A percentile compares a stretch with the other conserved stretches of the same genome.
Evolutionary conservation across 1,140 invertebrate genomes (phyloP).

Genomic region (Mamestra configurata): DNA sequence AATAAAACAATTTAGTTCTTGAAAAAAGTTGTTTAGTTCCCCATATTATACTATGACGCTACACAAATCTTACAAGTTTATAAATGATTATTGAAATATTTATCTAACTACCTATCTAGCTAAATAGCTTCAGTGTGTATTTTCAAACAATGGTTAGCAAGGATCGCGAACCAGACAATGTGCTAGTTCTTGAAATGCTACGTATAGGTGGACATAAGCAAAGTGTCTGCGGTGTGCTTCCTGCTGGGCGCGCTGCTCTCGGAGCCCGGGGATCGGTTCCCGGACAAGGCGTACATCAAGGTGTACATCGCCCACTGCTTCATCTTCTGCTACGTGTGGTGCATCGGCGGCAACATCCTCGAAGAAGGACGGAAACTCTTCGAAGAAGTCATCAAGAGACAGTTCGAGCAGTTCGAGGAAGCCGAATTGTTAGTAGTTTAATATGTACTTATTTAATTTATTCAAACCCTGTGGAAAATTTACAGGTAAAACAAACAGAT

Average conservation of each 20-base stretch:
- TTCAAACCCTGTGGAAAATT: too few relatives aligned
- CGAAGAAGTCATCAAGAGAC: constrained; percentile 90
- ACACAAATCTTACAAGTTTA: too few relatives aligned
- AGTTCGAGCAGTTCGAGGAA: constrained; percentile 91
- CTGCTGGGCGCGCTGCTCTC: constrained; percentile 91
- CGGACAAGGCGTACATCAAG: constrained; percentile 89
- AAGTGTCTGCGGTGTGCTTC: constrained; percentile 92
- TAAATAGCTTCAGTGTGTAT: too few relatives aligned
- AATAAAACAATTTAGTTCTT: too few relatives aligned
- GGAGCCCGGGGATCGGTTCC: constrained; percentile 85
- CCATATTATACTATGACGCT: too few relatives aligned
- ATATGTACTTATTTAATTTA: too few relatives aligned
- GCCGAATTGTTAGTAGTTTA: constrained; percentile 83
- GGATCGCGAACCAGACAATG: background rate
- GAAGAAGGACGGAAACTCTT: constrained; percentile 91
- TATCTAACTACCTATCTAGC: too few relatives aligned
- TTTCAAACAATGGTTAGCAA: background rate
- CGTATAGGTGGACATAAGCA: constrained; percentile 93
- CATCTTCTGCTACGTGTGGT: constrained; percentile 94
- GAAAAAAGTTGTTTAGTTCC: too few relatives aligned
- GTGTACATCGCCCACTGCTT: constrained; percentile 92
- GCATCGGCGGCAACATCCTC: constrained; percentile 93
- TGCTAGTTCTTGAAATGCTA: background rate
- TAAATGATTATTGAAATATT: too few relatives aligned
- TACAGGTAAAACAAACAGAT: too few relatives aligned